Base-by-base conservation (phyloP, 2,888 invertebrate genomes). In the Salticus scenicus region DNA sequence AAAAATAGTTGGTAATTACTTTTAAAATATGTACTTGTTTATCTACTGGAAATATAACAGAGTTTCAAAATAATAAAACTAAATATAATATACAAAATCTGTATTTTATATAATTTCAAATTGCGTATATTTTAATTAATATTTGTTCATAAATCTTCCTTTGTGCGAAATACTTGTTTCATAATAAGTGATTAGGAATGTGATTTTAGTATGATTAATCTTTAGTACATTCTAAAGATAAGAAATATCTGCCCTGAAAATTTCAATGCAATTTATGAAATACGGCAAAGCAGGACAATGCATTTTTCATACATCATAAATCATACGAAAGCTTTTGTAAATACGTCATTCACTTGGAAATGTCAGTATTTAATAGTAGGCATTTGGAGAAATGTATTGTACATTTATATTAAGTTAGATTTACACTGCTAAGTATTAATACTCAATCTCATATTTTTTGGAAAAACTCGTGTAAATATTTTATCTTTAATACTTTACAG, bases 141-240 rank as follows among this genome's bases (percentile, higher is more conserved):
- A n/a, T n/a, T n/a, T 37, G 10, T 37, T 57, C 17, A 47, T 47
- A 24, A 24, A 24, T 24, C 57, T 24, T 70, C 70, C 70, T 85
- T 74, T 71, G 27, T 79, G 74, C 78, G 74, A 71, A 79, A 79
- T 70, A 70, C 74, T 75, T 67, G 17, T 47, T 57, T 77, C 31
- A 41, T 30, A 75, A 28, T 79, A 70, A 74, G 78, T 85, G 74
- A 78, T 85, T 85, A 85, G 84, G 69, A 41, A 76, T 76, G 76
- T 76, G 71, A 76, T 78, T 85, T 79, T 85, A 85, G 84, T 69
- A 72, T 76, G 73, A 47, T 72, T 76, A 70, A 75, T 80, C 69
- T 84, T 73, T 84, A 84, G 83, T 84, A 69, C 83, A 84, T 77
- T 77, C 69, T 69, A 63, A 72, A 72, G 72, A 71, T 70, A 71